Percentiles rank a stretch among this genome's conserved stretches.
Evolutionary conservation across 2,113 vertebrate genomes (phyloP).

Genomic region (Pterophyllum scalare): DNA sequence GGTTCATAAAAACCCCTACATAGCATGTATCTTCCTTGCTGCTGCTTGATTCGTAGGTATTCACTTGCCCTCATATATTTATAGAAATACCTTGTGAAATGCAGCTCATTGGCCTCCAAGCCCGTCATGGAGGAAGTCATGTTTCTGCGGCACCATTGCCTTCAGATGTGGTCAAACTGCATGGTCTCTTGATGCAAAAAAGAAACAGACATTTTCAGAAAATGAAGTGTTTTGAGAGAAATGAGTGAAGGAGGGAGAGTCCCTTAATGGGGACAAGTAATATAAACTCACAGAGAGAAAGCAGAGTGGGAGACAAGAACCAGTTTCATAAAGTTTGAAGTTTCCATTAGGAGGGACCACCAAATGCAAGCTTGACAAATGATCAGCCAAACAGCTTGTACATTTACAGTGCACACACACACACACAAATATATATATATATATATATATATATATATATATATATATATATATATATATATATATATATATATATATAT

Average conservation of each 20-base stretch:
- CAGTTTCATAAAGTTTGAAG: slow-evolving; percentile 75
- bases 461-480: too few species aligned
- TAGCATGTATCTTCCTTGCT: not conserved
- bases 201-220: slow-evolving; percentile 67
- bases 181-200: slow-evolving; percentile 57
- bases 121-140: slow-evolving; percentile 63
- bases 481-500: too few species aligned
- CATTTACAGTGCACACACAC: not conserved
- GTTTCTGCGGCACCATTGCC: slow-evolving; percentile 71
- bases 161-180: slow-evolving; percentile 77
- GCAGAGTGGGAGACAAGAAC: slow-evolving; percentile 77
- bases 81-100: slow-evolving; percentile 37
- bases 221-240: slow-evolving; percentile 83
- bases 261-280: slow-evolving; percentile 75
- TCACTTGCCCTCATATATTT: slow-evolving; percentile 40
- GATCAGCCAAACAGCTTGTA: slow-evolving; percentile 50
- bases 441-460: too few species aligned
- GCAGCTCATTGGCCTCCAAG: slow-evolving; percentile 28
- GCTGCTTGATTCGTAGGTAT: slow-evolving; percentile 8
- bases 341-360: slow-evolving; percentile 74
- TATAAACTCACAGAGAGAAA: slow-evolving; percentile 75
- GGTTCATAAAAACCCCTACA: not conserved
- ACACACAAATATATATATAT: too few species aligned
- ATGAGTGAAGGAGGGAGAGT: slow-evolving; percentile 74
- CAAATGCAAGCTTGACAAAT: slow-evolving; percentile 65